phyloP scores from a whole-genome alignment of 1,140 invertebrate species.

The Bactericera cockerelli region DNA sequence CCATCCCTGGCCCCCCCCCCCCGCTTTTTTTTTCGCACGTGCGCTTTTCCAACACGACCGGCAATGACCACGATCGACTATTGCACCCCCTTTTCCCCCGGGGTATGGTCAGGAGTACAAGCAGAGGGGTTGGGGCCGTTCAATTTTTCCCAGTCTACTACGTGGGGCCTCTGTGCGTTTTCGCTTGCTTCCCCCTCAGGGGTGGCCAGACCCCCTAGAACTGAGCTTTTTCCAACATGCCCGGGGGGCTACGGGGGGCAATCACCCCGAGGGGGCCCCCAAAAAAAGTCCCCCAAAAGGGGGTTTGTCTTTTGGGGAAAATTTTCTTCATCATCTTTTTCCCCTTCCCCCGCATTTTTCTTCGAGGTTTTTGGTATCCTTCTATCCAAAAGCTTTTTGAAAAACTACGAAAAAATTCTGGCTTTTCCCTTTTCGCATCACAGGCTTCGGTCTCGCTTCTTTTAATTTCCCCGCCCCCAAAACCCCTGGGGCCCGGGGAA shows the following conservation, averaged over 20 bases:
- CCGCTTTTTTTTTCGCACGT: slow-evolving; percentile 60
- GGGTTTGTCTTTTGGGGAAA: slow-evolving; percentile 86
- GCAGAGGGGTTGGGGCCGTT: slow-evolving; percentile 36
- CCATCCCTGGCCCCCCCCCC: slow-evolving; percentile 60
- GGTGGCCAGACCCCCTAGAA: slow-evolving; percentile 71
- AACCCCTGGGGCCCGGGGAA: slow-evolving; percentile 87
- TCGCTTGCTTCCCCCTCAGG: slow-evolving; percentile 69
- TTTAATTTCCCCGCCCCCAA: slow-evolving; percentile 83
- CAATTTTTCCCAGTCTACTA: slow-evolving; percentile 68
- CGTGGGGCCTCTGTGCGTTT: slow-evolving; percentile 64
- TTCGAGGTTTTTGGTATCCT: slow-evolving; percentile 71
- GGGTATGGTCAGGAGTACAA: slow-evolving; percentile 34
- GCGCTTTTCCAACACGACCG: slow-evolving; percentile 30
- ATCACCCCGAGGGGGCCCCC: slow-evolving; percentile 35
- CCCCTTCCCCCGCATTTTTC: slow-evolving; percentile 69
- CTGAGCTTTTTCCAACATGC: slow-evolving; percentile 66
- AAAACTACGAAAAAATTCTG: slow-evolving; percentile 67
- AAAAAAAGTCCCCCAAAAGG: slow-evolving; percentile 70
- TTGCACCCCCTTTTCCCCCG: slow-evolving; percentile 48
- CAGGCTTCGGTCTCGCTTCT: slow-evolving; percentile 75
- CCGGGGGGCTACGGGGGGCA: slow-evolving; percentile 56
- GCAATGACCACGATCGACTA: slow-evolving; percentile 43
- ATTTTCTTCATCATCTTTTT: slow-evolving; percentile 85
- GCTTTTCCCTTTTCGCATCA: slow-evolving; percentile 64
- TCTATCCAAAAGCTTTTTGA: slow-evolving; percentile 48